phyloP scores from a whole-genome alignment of 2,113 vertebrate species.

The Engystomops pustulosus region DNA sequence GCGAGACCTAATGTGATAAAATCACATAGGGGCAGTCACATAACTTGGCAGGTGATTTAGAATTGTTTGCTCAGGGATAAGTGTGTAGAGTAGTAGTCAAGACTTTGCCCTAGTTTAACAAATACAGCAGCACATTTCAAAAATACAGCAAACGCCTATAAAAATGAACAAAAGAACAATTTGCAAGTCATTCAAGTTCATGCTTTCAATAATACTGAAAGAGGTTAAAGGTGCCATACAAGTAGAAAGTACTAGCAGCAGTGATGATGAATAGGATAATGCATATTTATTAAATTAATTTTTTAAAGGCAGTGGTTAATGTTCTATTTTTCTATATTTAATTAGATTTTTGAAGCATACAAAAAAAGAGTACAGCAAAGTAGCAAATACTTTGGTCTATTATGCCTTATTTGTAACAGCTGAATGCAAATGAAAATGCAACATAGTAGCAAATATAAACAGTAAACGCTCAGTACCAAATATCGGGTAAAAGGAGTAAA shows the following conservation, averaged over 20 bases:
- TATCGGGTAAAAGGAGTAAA: too few relatives aligned
- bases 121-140: not conserved
- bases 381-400: not conserved
- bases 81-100: slow-evolving; percentile 2
- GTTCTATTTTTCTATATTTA: not conserved
- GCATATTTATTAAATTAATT: not conserved
- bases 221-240: not conserved
- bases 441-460: too few relatives aligned
- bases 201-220: not conserved
- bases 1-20: slow-evolving; percentile 36
- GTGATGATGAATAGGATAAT: not conserved
- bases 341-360: not conserved
- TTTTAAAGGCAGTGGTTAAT: not conserved
- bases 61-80: slow-evolving; percentile 25
- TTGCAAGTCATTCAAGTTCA: not conserved
- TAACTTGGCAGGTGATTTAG: slow-evolving; percentile 44
- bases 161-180: not conserved
- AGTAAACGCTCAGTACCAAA: too few relatives aligned
- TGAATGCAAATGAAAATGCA: not conserved
- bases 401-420: not conserved
- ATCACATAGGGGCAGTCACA: slow-evolving; percentile 11
- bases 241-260: not conserved
- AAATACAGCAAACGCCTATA: not conserved
- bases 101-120: slow-evolving; percentile 31
- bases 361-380: not conserved